phyloP scores from a whole-genome alignment of 2,888 invertebrate genomes.

The Protula sp. region DNA sequence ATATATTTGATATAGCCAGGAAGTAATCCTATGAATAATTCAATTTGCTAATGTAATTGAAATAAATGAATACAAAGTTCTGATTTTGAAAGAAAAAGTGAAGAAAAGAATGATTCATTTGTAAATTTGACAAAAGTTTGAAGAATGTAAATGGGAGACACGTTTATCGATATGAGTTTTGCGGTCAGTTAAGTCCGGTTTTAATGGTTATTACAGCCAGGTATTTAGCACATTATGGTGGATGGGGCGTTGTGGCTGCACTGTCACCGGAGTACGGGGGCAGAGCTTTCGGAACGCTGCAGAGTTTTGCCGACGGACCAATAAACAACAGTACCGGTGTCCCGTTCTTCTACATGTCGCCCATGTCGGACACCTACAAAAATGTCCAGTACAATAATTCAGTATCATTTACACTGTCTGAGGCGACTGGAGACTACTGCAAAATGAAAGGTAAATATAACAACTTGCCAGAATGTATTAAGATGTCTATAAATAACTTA shows the following conservation, averaged over 20 bases:
- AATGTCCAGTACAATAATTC: slow-evolving; percentile 13
- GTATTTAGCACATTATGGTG: slow-evolving; percentile 12
- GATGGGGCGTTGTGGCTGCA: slow-evolving; percentile 13
- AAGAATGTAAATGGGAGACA: too few species aligned
- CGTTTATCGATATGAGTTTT: too few species aligned
- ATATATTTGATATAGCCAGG: too few species aligned
- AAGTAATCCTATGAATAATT: too few species aligned
- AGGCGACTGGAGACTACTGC: slow-evolving; percentile 12
- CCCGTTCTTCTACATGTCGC: slow-evolving; percentile 18
- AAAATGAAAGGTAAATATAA: neutral
- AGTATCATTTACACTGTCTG: slow-evolving; percentile 8
- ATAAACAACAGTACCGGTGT: slow-evolving; percentile 13
- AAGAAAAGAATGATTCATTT: too few species aligned
- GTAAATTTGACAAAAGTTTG: too few species aligned
- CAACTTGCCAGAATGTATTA: too few species aligned
- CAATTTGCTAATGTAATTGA: too few species aligned
- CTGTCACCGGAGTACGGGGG: slow-evolving; percentile 10
- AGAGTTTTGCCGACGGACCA: slow-evolving; percentile 12
- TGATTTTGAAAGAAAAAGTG: too few species aligned
- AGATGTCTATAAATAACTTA: too few species aligned
- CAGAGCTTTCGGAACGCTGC: slow-evolving; percentile 13
- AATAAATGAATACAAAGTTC: too few species aligned
- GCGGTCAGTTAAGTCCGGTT: too few species aligned
- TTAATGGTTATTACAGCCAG: slow-evolving; percentile 7
- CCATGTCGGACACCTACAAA: slow-evolving; percentile 9